Evolutionary conservation across 2,888 invertebrate species (phyloP).

Genomic region (Dynastes hyllus): DNA sequence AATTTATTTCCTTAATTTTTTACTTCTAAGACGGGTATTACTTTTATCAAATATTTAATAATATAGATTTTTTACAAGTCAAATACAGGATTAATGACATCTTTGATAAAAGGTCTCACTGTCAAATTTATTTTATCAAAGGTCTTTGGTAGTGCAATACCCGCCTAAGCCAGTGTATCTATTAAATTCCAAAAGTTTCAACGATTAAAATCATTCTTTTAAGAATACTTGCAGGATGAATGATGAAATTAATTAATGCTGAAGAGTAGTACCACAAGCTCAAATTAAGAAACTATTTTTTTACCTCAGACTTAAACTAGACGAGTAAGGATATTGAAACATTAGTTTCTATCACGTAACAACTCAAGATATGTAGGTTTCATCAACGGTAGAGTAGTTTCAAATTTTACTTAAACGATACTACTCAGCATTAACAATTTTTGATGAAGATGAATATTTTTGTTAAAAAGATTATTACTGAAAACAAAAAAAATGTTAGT

Average conservation of each 20-base stretch:
- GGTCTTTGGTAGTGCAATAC: too few species aligned
- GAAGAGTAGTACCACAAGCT: too few species aligned
- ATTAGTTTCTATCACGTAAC: not conserved
- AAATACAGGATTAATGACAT: too few species aligned
- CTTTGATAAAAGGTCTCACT: too few species aligned
- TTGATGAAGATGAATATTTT: not conserved
- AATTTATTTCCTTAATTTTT: too few species aligned
- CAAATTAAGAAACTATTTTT: not conserved
- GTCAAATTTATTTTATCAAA: too few species aligned
- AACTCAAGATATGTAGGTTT: not conserved
- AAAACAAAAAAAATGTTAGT: not conserved
- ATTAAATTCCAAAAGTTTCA: not conserved
- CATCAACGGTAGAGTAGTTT: not conserved
- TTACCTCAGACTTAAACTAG: constrained; percentile 24
- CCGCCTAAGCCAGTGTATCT: not conserved
- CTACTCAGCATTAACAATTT: too few species aligned
- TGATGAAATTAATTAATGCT: too few species aligned
- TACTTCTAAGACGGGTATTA: not conserved
- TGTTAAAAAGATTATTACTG: not conserved
- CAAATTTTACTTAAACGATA: not conserved
- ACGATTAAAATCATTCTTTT: too few species aligned
- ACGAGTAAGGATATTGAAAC: constrained; percentile 1
- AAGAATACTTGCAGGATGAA: too few species aligned
- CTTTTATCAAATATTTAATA: too few species aligned
- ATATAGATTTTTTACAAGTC: too few species aligned